Evolutionary conservation across 1,140 invertebrate species (phyloP).

Genomic region (Drosophila chauvacae): DNA sequence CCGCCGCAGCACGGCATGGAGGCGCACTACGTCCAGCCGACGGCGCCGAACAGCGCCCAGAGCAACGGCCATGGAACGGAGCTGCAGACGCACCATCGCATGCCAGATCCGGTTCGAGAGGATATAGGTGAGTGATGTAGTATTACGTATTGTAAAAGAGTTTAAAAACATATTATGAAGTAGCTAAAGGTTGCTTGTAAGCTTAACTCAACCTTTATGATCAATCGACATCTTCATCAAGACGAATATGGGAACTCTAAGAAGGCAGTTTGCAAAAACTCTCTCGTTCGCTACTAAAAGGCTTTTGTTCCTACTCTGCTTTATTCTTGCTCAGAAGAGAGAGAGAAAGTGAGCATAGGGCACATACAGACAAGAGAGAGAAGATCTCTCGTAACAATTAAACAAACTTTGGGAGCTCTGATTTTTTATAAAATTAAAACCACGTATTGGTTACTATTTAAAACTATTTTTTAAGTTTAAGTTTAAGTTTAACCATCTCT

Average conservation of each 20-base stretch:
- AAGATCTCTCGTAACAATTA: not conserved
- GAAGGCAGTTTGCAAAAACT: too few relatives aligned
- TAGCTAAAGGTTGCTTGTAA: not conserved
- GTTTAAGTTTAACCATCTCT: not conserved
- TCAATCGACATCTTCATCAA: not conserved
- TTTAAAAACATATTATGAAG: not conserved
- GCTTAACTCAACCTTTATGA: not conserved
- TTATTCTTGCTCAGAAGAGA: not conserved
- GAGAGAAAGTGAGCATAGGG: not conserved
- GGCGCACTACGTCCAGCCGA: slow-evolving; percentile 64
- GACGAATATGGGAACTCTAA: too few relatives aligned
- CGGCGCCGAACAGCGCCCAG: slow-evolving; percentile 59
- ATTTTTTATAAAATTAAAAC: too few relatives aligned
- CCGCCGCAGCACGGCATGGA: slow-evolving; percentile 78
- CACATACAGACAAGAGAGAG: not conserved
- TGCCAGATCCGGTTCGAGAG: slow-evolving; percentile 83
- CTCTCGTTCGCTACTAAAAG: not conserved
- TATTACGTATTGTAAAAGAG: not conserved
- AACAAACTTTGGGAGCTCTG: too few relatives aligned
- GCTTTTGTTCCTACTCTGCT: not conserved
- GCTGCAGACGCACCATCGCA: slow-evolving; percentile 75
- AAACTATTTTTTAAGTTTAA: too few relatives aligned
- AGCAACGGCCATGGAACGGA: slow-evolving; percentile 78
- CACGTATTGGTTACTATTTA: too few relatives aligned
- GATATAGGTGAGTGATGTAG: slow-evolving; percentile 84